phyloP scores from a whole-genome alignment of 1,140 invertebrate species.

The Glossosoma conforme region DNA sequence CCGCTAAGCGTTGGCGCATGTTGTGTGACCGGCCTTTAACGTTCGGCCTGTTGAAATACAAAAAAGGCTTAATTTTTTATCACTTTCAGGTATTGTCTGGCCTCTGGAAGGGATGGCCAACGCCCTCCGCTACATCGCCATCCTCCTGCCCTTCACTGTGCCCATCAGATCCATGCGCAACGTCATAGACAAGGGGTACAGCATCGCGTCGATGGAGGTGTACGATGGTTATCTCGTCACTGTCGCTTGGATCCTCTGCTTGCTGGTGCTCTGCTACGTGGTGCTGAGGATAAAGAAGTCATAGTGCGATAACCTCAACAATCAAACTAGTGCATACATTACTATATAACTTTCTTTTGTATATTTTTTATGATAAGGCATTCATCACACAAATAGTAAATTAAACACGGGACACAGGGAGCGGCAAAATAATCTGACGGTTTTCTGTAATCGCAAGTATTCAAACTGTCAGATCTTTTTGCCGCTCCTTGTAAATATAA shows the following conservation, averaged over 20 bases:
- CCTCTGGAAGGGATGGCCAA: conserved; percentile 75
- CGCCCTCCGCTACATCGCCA: conserved; percentile 52
- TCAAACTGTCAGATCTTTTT: too few species aligned
- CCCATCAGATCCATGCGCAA: conserved; percentile 59
- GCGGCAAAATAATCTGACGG: too few species aligned
- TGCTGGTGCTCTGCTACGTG: conserved; percentile 44
- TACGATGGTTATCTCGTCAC: conserved; percentile 57
- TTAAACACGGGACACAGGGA: too few species aligned
- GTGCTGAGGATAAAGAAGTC: conserved; percentile 36
- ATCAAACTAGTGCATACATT: too few species aligned
- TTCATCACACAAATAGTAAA: too few species aligned
- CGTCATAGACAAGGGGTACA: conserved; percentile 58
- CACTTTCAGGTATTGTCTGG: conserved; percentile 76
- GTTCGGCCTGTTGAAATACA: too few species aligned
- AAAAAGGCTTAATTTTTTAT: conserved; percentile 21
- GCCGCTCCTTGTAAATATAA: too few species aligned
- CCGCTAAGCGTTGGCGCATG: too few species aligned
- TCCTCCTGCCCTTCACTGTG: conserved; percentile 61
- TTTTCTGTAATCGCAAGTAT: too few species aligned
- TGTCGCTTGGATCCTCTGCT: conserved; percentile 50
- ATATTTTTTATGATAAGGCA: too few species aligned
- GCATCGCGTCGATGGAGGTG: conserved; percentile 51
- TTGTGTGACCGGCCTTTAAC: too few species aligned
- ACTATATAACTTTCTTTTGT: too few species aligned
- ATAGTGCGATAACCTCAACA: conserved; percentile 1